These are phyloP conservation scores for Lasioglossum baleicum DNA, from an alignment of 1,140 invertebrate genomes.

Conservation along the genomic window DNA sequence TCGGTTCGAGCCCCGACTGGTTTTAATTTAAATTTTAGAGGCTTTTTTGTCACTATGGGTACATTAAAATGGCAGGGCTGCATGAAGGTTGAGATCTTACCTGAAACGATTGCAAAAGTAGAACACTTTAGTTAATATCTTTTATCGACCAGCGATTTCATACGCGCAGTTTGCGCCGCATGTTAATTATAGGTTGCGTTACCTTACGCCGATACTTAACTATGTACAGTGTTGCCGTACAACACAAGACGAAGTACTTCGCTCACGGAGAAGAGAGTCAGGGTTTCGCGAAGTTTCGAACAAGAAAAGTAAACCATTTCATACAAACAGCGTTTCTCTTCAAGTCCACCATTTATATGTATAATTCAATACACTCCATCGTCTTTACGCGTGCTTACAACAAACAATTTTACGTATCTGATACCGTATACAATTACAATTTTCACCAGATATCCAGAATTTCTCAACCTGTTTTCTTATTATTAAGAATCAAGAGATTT, in stretches of 20 bases:
- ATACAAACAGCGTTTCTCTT: not conserved
- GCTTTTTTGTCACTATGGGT: not conserved
- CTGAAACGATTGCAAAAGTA: conserved; percentile 5
- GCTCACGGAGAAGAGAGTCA: conserved; percentile 12
- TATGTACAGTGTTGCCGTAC: conserved; percentile 46
- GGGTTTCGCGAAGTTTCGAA: conserved; percentile 1
- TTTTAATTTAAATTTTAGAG: not conserved
- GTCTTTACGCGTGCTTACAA: not conserved
- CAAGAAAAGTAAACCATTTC: not conserved
- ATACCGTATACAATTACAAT: no score
- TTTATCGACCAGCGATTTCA: conserved; percentile 30
- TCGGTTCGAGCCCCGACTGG: not conserved
- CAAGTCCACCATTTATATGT: not conserved
- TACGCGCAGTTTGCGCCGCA: conserved; percentile 37
- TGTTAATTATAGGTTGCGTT: conserved; percentile 60
- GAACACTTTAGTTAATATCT: conserved; percentile 34
- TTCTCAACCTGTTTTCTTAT: not conserved
- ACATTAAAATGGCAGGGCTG: not conserved
- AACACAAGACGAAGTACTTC: conserved; percentile 5
- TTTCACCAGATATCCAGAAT: not conserved
- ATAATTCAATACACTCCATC: not conserved
- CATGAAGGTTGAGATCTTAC: not conserved
- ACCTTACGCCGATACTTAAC: conserved; percentile 55
- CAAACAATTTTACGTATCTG: no score
- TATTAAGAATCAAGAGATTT: no score